These are phyloP conservation scores for Eilema griseolum DNA, from an alignment of 2,888 invertebrate species.

Conservation along the genomic window DNA sequence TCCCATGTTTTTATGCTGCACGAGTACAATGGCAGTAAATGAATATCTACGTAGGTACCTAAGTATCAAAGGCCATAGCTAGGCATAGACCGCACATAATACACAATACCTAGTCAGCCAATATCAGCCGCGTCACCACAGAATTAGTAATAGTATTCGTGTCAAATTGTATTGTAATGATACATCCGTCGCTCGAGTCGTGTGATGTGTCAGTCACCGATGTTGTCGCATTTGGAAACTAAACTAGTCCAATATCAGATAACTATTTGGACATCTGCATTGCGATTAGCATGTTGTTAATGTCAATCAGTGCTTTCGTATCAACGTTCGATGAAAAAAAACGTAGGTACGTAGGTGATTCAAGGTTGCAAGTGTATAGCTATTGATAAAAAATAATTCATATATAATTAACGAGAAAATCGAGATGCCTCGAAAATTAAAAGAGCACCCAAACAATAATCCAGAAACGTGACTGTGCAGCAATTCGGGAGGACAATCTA, in stretches of 20 bases:
- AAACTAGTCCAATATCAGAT: slow-evolving; percentile 75
- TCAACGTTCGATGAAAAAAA: slow-evolving; percentile 59
- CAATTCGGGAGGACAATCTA: slow-evolving; percentile 79
- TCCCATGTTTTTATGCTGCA: slow-evolving; percentile 57
- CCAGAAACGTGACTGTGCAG: slow-evolving; percentile 79
- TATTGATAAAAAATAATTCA: slow-evolving; percentile 67
- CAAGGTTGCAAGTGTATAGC: slow-evolving; percentile 63
- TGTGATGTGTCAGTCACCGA: slow-evolving; percentile 72
- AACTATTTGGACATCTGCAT: slow-evolving; percentile 76
- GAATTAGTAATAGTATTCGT: slow-evolving; percentile 1
- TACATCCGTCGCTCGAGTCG: slow-evolving; percentile 56
- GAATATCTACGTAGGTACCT: slow-evolving; percentile 58
- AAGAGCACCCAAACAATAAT: slow-evolving; percentile 76
- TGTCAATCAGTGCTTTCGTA: slow-evolving; percentile 76
- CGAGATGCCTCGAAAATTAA: slow-evolving; percentile 74
- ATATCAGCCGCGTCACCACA: slow-evolving; percentile 59
- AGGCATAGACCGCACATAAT: slow-evolving; percentile 67
- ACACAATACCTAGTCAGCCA: slow-evolving; percentile 68
- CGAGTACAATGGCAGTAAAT: slow-evolving; percentile 73
- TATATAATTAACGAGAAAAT: slow-evolving; percentile 80
- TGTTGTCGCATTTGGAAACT: slow-evolving; percentile 71
- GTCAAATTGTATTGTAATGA: slow-evolving; percentile 67
- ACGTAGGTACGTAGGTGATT: slow-evolving; percentile 62
- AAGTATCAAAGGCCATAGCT: slow-evolving; percentile 67
- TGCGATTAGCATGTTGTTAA: slow-evolving; percentile 72